Conservation (phyloP, 2,888 invertebrate genomes). For the Agrotis ipsilon region DNA sequence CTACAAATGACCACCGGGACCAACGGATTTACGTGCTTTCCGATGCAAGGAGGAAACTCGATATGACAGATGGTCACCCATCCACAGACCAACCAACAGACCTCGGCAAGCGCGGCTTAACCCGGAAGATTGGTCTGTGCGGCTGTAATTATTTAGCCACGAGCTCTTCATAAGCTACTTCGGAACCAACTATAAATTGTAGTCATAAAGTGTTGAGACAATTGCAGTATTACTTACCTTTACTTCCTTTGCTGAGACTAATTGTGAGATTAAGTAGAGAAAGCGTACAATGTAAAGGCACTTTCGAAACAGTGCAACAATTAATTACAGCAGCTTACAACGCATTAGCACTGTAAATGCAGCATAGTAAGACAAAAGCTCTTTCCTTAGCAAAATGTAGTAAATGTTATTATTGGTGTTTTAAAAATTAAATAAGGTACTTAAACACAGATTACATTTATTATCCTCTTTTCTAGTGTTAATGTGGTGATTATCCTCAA, state of each 20-base stretch:
- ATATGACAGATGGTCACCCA: no score
- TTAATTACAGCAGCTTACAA: slow-evolving; percentile 22
- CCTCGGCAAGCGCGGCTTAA: no score
- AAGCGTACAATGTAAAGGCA: slow-evolving; percentile 1
- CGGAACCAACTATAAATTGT: neutral
- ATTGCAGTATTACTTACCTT: neutral
- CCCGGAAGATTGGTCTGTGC: no score
- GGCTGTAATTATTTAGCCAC: no score
- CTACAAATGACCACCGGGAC: no score
- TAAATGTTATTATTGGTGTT: neutral
- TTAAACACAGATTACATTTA: no score
- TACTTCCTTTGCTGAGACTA: neutral
- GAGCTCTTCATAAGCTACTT: neutral
- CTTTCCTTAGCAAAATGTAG: neutral
- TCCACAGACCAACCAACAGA: no score
- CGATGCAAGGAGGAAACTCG: no score
- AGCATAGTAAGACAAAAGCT: neutral
- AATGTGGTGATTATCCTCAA: no score
- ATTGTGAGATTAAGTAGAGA: slow-evolving; percentile 4
- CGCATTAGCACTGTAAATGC: slow-evolving; percentile 8
- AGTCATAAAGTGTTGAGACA: neutral
- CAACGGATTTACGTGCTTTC: no score
- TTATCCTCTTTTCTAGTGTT: no score
- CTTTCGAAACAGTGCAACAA: neutral
- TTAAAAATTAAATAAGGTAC: neutral